phyloP scores from a whole-genome alignment of 2,797 vertebrate genomes.

The Acestrorhynchus altus region DNA sequence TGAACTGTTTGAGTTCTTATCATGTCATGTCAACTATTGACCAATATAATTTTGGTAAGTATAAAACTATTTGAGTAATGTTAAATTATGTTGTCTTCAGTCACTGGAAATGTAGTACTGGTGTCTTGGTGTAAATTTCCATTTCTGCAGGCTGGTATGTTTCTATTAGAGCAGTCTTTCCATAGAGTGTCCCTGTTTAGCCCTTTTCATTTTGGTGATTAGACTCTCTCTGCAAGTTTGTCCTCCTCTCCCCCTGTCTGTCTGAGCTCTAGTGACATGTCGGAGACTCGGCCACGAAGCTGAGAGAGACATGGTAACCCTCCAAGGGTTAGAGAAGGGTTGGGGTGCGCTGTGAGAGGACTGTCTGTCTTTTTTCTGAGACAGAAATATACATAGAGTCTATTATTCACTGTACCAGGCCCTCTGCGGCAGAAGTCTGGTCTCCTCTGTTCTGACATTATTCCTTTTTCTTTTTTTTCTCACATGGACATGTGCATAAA shows the following conservation, averaged over 20 bases:
- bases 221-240: neutral
- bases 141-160: no score
- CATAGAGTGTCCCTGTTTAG: no score
- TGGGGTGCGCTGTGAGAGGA: neutral
- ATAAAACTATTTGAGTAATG: no score
- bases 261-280: neutral
- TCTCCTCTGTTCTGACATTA: neutral
- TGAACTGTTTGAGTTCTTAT: no score
- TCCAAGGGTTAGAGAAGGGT: neutral
- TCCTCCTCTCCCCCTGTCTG: neutral
- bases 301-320: neutral
- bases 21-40: no score
- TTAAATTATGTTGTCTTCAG: no score
- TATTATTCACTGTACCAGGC: neutral
- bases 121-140: no score
- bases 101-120: no score
- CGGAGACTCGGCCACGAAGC: neutral
- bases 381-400: neutral
- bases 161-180: no score
- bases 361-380: neutral
- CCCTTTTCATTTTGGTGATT: no score
- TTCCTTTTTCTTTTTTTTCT: neutral
- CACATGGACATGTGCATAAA: no score
- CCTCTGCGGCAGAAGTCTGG: neutral
- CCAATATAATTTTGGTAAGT: no score